Conservation (phyloP, 1,140 invertebrate species). For the Andricus grossulariae region DNA sequence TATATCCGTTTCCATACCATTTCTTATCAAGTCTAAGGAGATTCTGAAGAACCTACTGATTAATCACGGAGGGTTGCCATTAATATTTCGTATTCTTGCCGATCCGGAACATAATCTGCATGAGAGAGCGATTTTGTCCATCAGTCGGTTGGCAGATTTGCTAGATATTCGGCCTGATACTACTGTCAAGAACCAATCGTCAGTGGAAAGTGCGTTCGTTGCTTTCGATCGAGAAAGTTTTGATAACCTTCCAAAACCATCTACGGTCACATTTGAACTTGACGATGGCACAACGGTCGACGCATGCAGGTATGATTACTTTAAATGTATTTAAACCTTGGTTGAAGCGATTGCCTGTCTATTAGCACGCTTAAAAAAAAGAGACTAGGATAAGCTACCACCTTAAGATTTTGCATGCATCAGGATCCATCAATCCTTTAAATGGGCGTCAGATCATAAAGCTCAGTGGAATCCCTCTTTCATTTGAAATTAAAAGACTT, state of each 20-base stretch:
- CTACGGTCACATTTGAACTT: slow-evolving; percentile 78
- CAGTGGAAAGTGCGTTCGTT: neutral
- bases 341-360: no score
- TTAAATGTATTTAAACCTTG: neutral
- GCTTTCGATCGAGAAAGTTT: neutral
- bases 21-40: slow-evolving; percentile 61
- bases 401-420: no score
- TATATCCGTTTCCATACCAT: slow-evolving; percentile 70
- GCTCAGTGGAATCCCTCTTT: no score
- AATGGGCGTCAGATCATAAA: no score
- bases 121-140: slow-evolving; percentile 65
- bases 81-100: slow-evolving; percentile 64
- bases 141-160: slow-evolving; percentile 62
- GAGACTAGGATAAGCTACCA: no score
- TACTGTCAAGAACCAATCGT: slow-evolving; percentile 39
- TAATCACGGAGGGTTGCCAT: slow-evolving; percentile 60
- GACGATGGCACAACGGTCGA: slow-evolving; percentile 80
- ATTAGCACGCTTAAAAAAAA: no score
- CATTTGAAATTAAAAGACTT: no score
- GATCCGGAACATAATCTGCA: slow-evolving; percentile 58
- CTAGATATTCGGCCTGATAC: slow-evolving; percentile 59
- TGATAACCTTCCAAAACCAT: slow-evolving; percentile 53
- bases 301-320: slow-evolving; percentile 71
- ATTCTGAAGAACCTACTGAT: slow-evolving; percentile 58
- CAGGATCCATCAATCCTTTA: no score